Evolutionary conservation across 2,113 vertebrate genomes (phyloP).

Genomic region (Chinchilla lanigera): DNA sequence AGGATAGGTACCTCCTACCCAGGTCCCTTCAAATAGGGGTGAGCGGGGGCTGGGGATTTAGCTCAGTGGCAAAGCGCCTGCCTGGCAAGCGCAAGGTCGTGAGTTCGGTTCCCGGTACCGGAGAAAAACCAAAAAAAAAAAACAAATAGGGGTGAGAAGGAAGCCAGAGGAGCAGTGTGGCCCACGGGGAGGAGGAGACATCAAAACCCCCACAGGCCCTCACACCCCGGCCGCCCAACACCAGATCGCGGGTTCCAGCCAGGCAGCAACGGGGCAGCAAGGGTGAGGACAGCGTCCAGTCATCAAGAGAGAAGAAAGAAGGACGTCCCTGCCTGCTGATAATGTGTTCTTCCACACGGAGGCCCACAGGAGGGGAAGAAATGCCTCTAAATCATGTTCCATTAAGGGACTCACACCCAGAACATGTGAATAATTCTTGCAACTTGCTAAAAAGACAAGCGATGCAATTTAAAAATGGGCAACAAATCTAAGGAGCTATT

Average conservation of each 20-base stretch:
- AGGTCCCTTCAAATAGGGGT: rapidly evolving
- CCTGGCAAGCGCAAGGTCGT: too few relatives aligned
- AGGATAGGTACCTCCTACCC: too few relatives aligned
- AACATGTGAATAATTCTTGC: neutral
- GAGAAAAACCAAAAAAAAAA: too few relatives aligned
- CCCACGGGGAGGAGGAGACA: neutral
- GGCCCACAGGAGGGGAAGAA: neutral
- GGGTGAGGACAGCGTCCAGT: neutral
- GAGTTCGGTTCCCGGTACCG: too few relatives aligned
- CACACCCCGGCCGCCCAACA: neutral
- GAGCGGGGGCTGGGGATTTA: too few relatives aligned
- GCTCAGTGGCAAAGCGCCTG: too few relatives aligned
- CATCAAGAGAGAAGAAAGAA: neutral
- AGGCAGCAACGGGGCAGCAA: neutral
- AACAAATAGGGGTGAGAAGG: rapidly evolving
- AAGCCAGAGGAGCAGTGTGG: neutral
- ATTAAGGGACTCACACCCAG: neutral
- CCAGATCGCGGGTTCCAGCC: neutral
- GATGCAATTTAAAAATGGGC: neutral
- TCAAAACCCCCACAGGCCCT: rapidly evolving
- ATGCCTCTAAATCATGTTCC: too few relatives aligned
- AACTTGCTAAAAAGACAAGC: neutral
- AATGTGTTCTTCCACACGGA: neutral
- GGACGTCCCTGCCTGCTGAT: rapidly evolving
- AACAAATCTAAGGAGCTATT: neutral